Evolutionary conservation across 2,888 invertebrate species (phyloP), one percentile per base, ranked within the genome.

Genomic region (Eremobia ochroleuca): DNA sequence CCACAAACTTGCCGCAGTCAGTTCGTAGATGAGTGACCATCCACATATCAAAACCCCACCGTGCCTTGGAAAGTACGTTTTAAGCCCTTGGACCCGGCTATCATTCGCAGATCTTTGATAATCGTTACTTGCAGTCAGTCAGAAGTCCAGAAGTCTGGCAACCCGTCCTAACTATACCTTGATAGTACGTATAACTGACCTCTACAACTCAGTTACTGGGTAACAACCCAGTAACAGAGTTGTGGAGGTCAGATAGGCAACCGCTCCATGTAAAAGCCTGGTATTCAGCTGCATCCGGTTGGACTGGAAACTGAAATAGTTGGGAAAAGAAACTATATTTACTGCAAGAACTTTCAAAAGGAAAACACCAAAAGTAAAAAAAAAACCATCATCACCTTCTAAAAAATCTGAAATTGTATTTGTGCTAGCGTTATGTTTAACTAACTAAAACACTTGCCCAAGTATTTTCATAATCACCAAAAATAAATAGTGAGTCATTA

Each of bases 401-500:
- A 34, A 25, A 34, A 34, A 21, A 34, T 18, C 4, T 34, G 1
- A 0, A 21, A 9, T 4, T 34, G 2, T 34, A 25, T 34, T 11
- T 21, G 2, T 34, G 34, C 9, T 61, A 25, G 25, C 11, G 1
- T 34, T 34, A 11, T 25, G 4, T 61, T 61, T 25, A 34, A 61
- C 34, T 31, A 31, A 11, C 9, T 21, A 21, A 2, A 73, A 13
- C 76, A 76, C 8, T 49, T 59, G 18, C 43, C 5, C 18, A 58
- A 43, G 15, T 46, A 21, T 9, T 79, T 64, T 46, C 52, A 46
- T 55, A 77, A 70, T 49, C 34, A 37, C 2, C 70, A 25, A 49
- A 83, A 67, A 71, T 37, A 67, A 62, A 52, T 1, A 67, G 11
- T 68, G 83, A 84, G 58, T 81, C 84, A 77, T 64, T 73, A 73